Conservation (phyloP, 2,113 vertebrate genomes). For the Anguilla rostrata region DNA sequence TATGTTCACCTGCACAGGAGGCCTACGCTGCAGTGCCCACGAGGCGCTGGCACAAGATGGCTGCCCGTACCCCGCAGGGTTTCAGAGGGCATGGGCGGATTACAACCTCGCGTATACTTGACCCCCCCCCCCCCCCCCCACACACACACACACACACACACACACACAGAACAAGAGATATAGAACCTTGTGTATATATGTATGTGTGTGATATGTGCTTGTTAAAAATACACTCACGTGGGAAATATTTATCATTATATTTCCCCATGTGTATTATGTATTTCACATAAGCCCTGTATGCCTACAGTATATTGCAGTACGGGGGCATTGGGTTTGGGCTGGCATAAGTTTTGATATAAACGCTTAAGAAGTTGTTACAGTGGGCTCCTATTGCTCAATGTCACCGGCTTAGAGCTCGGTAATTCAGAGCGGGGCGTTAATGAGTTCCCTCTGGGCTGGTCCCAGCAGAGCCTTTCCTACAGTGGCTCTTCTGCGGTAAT, state of each 20-base stretch:
- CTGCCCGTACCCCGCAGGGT: neutral
- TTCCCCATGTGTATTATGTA: no score
- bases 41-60: neutral
- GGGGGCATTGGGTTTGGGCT: constrained; percentile 55
- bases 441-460: constrained; percentile 68
- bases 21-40: constrained; percentile 32
- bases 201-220: no score
- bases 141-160: neutral
- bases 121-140: no score
- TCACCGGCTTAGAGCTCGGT: constrained; percentile 61
- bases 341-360: constrained; percentile 67
- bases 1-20: constrained; percentile 54
- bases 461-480: constrained; percentile 59
- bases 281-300: no score
- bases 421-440: constrained; percentile 71
- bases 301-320: constrained; percentile 10
- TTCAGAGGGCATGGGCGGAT: neutral
- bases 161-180: no score
- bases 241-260: no score
- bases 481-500: constrained; percentile 60
- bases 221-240: no score
- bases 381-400: constrained; percentile 58
- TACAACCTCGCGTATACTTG: neutral
- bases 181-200: no score
- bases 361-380: constrained; percentile 62